phyloP scores from a whole-genome alignment of 2,888 invertebrate species.

The Himalopsyche tibetana region DNA sequence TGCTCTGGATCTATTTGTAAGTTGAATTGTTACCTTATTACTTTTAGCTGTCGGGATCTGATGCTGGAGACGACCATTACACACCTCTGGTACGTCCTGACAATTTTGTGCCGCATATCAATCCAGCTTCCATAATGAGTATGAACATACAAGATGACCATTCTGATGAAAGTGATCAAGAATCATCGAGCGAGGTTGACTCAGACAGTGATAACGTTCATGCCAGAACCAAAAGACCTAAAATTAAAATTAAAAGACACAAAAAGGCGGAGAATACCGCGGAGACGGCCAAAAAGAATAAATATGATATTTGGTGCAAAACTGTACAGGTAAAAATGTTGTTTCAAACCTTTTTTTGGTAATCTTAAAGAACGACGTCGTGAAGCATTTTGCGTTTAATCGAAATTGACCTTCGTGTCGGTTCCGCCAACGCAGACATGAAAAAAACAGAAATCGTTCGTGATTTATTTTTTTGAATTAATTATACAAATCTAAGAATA shows the following conservation, averaged over 20 bases:
- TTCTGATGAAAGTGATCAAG: slow-evolving; percentile 77
- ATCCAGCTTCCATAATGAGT: slow-evolving; percentile 74
- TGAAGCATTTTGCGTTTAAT: too few relatives aligned
- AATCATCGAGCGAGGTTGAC: slow-evolving; percentile 75
- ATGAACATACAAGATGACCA: slow-evolving; percentile 79
- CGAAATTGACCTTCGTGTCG: too few relatives aligned
- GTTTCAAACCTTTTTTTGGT: slow-evolving; percentile 14
- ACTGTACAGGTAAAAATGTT: slow-evolving; percentile 72
- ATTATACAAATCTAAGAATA: too few relatives aligned
- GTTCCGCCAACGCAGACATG: too few relatives aligned
- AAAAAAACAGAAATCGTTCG: too few relatives aligned
- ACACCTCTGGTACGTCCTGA: slow-evolving; percentile 78
- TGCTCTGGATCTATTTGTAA: background rate
- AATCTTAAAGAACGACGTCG: background rate
- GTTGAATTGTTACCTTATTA: background rate
- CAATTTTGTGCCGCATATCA: slow-evolving; percentile 71
- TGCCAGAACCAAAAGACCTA: slow-evolving; percentile 76
- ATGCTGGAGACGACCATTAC: slow-evolving; percentile 73
- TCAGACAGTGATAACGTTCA: slow-evolving; percentile 71
- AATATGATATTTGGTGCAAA: slow-evolving; percentile 88
- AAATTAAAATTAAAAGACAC: slow-evolving; percentile 71
- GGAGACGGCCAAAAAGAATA: slow-evolving; percentile 78
- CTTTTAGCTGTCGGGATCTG: slow-evolving; percentile 53
- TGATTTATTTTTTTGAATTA: too few relatives aligned
- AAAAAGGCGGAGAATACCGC: slow-evolving; percentile 69